phyloP scores from a whole-genome alignment of 2,888 invertebrate genomes.

The Aphelenchoides bicaudatus region DNA sequence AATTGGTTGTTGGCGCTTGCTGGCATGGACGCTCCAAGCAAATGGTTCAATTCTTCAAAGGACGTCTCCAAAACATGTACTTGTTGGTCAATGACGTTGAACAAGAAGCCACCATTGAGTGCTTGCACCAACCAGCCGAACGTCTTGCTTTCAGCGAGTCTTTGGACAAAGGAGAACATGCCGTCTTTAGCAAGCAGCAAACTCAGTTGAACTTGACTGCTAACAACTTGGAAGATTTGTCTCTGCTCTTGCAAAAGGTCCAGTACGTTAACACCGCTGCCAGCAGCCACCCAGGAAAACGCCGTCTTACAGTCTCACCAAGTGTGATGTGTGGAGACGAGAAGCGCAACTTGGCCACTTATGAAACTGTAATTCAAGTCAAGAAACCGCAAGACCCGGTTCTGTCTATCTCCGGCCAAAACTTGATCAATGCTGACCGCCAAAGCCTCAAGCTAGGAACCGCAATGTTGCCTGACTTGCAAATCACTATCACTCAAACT shows the following conservation, averaged over 20 bases:
- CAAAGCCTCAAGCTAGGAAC: conserved; percentile 81
- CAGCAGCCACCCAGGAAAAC: conserved; percentile 88
- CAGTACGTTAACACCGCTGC: conserved; percentile 85
- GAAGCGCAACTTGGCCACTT: conserved; percentile 14
- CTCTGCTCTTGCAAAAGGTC: conserved; percentile 64
- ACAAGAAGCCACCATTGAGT: conserved; percentile 72
- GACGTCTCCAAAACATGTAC: conserved; percentile 82
- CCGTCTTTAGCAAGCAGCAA: conserved; percentile 63
- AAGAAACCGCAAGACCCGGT: conserved; percentile 52
- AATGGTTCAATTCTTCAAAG: conserved; percentile 83
- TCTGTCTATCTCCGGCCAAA: conserved; percentile 67
- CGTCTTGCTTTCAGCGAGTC: conserved; percentile 67
- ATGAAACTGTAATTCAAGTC: conserved; percentile 20
- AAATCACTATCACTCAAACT: conserved; percentile 66
- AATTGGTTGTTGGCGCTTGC: conserved; percentile 89
- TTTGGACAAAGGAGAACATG: conserved; percentile 72
- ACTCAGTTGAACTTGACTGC: conserved; percentile 63
- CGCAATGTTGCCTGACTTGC: conserved; percentile 79
- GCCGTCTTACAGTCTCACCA: conserved; percentile 79
- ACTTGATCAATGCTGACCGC: conserved; percentile 78
- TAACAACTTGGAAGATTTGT: conserved; percentile 59
- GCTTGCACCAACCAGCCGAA: conserved; percentile 78
- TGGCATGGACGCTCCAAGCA: conserved; percentile 78
- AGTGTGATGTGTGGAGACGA: conserved; percentile 69
- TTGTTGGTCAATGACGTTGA: conserved; percentile 75